Percentiles rank a stretch among this genome's conserved stretches.
These are phyloP conservation scores for Arctia plantaginis DNA, from an alignment of 2,888 invertebrate species.

Conservation along the genomic window DNA sequence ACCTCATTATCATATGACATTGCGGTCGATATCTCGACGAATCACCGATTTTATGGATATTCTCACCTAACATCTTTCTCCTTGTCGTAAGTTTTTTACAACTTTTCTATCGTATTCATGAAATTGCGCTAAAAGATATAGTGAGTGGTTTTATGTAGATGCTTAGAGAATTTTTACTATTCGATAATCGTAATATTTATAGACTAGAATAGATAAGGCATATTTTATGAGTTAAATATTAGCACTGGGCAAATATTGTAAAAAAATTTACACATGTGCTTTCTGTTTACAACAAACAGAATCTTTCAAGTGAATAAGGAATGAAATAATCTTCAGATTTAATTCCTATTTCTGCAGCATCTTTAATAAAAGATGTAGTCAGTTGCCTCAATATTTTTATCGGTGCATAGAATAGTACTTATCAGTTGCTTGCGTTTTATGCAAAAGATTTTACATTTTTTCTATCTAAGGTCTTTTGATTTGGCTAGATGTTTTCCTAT, in stretches of 20 bases:
- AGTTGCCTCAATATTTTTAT: background rate
- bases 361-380: background rate
- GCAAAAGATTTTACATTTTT: no score
- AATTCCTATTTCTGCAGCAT: background rate
- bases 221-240: background rate
- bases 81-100: background rate
- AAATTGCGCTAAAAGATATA: background rate
- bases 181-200: background rate
- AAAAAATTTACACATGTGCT: background rate
- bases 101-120: background rate
- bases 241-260: no score
- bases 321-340: background rate
- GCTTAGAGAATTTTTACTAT: background rate
- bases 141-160: background rate
- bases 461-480: no score
- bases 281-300: background rate
- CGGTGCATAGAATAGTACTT: background rate
- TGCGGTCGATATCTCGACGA: conserved; percentile 1
- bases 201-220: background rate
- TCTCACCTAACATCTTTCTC: background rate
- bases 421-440: no score
- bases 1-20: background rate
- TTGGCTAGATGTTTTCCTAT: no score
- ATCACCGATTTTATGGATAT: background rate
- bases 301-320: background rate